Evolutionary conservation across 2,797 vertebrate species (phyloP).

Genomic region (Lutjanus campechanus): DNA sequence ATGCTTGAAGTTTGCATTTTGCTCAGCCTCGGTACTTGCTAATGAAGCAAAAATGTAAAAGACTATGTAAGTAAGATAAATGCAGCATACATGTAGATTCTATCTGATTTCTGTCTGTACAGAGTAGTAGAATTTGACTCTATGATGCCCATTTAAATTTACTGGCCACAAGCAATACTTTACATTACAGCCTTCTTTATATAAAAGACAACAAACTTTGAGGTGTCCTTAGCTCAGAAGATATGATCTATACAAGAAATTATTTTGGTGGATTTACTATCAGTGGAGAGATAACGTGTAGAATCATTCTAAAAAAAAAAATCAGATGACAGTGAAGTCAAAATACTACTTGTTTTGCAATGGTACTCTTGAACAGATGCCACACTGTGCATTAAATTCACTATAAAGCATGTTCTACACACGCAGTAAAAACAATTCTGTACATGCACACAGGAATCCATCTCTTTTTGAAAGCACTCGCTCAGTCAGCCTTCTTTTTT

Average conservation of each 20-base stretch:
- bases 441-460: background rate
- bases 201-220: background rate
- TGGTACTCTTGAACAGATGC: too few species aligned
- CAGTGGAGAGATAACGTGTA: background rate
- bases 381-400: background rate
- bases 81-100: background rate
- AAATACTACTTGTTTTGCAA: background rate
- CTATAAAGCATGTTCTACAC: background rate
- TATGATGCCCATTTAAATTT: background rate
- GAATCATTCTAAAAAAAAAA: background rate
- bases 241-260: background rate
- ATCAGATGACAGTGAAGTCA: background rate
- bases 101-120: background rate
- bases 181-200: background rate
- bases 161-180: background rate
- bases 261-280: background rate
- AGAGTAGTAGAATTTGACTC: background rate
- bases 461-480: background rate
- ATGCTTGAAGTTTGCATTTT: background rate
- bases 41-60: background rate
- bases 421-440: too few species aligned
- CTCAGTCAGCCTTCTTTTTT: slow-evolving; percentile 29
- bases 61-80: background rate
- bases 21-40: background rate
- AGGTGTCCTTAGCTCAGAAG: background rate